Conservation (phyloP, 2,797 vertebrate species). For the Chaunax sp. region DNA sequence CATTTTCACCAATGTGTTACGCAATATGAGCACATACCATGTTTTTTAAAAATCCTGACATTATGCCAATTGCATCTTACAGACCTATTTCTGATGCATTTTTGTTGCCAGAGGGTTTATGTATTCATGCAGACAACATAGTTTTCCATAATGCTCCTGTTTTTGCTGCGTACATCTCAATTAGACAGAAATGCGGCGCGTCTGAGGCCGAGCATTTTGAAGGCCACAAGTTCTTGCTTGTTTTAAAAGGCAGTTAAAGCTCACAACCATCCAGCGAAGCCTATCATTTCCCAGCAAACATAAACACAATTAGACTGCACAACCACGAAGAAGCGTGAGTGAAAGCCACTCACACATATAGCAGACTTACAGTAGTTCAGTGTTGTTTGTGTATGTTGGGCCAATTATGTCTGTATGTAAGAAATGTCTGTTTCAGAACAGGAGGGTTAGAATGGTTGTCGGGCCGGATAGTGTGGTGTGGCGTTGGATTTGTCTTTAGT, state of each 20-base stretch:
- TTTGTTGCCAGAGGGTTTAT: background rate
- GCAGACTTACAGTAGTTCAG: background rate
- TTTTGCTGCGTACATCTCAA: slow-evolving; percentile 25
- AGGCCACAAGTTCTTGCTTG: slow-evolving; percentile 20
- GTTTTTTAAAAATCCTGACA: background rate
- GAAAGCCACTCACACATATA: slow-evolving; percentile 14
- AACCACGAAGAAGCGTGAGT: slow-evolving; percentile 33
- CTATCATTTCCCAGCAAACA: slow-evolving; percentile 62
- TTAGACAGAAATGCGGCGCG: slow-evolving; percentile 14
- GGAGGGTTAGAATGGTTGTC: background rate
- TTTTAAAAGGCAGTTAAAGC: slow-evolving; percentile 39
- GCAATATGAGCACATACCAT: background rate
- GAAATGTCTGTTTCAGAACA: slow-evolving; percentile 3
- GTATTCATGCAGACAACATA: background rate
- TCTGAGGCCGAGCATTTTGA: slow-evolving; percentile 11
- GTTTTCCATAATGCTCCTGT: background rate
- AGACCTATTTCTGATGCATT: background rate
- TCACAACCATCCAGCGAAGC: slow-evolving; percentile 27
- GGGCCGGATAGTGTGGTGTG: background rate
- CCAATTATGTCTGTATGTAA: slow-evolving; percentile 46
- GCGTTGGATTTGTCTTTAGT: slow-evolving; percentile 9
- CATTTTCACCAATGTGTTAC: background rate
- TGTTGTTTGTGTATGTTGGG: background rate
- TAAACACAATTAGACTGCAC: slow-evolving; percentile 40
- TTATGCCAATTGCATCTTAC: slow-evolving; percentile 19